Percentiles rank a stretch among this genome's conserved stretches.
phyloP scores from a whole-genome alignment of 2,113 vertebrate genomes.

The Pimephales promelas region DNA sequence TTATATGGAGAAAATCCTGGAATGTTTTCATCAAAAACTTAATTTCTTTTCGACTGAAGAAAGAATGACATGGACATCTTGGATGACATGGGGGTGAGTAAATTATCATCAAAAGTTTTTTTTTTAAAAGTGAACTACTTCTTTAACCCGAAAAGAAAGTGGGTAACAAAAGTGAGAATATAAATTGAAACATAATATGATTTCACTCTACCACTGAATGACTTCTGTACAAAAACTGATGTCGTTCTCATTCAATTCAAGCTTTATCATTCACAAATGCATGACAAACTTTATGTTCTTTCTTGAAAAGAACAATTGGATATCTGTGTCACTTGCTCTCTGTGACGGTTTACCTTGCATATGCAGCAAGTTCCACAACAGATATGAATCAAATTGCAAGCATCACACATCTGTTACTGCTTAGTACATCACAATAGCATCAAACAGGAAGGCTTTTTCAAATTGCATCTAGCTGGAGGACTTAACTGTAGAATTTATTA shows the following conservation, averaged over 20 bases:
- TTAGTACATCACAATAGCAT: slow-evolving; percentile 2
- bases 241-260: not conserved
- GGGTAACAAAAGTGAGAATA: not conserved
- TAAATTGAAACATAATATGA: not conserved
- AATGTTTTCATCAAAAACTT: too few relatives aligned
- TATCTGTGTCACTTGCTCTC: not conserved
- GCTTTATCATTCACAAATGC: too few relatives aligned
- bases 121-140: too few relatives aligned
- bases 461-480: not conserved
- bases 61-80: too few relatives aligned
- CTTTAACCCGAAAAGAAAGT: not conserved
- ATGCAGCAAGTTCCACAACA: not conserved
- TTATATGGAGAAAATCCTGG: too few relatives aligned
- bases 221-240: not conserved
- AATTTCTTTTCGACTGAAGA: too few relatives aligned
- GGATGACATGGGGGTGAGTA: too few relatives aligned
- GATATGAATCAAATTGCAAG: not conserved
- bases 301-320: not conserved
- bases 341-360: not conserved
- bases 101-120: too few relatives aligned
- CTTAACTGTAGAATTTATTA: slow-evolving; percentile 15
- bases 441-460: slow-evolving; percentile 4
- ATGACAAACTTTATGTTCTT: not conserved
- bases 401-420: slow-evolving; percentile 4
- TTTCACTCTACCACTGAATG: not conserved